Evolutionary conservation across 2,797 vertebrate species (phyloP).

Genomic region (Lutjanus argentimaculatus): DNA sequence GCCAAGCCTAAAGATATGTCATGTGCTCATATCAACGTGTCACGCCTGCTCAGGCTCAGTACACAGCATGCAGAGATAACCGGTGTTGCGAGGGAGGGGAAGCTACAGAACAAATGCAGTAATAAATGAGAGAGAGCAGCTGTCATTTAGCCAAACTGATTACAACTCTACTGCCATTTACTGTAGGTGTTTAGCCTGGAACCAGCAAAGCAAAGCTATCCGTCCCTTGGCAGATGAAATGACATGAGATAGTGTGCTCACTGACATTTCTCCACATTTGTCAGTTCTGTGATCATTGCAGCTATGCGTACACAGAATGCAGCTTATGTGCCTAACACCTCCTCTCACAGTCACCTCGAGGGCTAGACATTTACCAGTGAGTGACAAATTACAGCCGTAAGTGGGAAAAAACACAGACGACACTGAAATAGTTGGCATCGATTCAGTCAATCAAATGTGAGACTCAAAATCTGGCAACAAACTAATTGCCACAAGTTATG

Average conservation of each 20-base stretch:
- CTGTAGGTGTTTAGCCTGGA: conserved; percentile 66
- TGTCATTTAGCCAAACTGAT: conserved; percentile 75
- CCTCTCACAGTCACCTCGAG: conserved; percentile 30
- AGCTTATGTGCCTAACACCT: conserved; percentile 21
- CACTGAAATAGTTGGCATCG: not conserved
- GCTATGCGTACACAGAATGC: conserved; percentile 38
- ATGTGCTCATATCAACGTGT: conserved; percentile 69
- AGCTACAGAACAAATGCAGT: conserved; percentile 74
- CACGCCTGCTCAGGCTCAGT: conserved; percentile 60
- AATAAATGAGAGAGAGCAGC: conserved; percentile 70
- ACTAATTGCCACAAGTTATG: not conserved
- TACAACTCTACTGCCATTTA: conserved; percentile 61
- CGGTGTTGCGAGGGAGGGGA: conserved; percentile 50
- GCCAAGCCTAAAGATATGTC: conserved; percentile 67
- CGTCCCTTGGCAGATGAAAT: conserved; percentile 47
- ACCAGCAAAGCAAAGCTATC: conserved; percentile 43
- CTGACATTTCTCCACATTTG: conserved; percentile 56
- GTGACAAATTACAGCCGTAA: conserved; percentile 36
- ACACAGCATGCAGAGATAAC: conserved; percentile 65
- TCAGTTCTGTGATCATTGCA: conserved; percentile 60
- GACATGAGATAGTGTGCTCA: conserved; percentile 50
- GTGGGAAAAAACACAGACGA: conserved; percentile 26
- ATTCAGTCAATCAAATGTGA: conserved; percentile 26
- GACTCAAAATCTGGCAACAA: not conserved
- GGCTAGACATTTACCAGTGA: conserved; percentile 33